phyloP scores from a whole-genome alignment of 2,797 vertebrate species.

The Ctenosaura bakeri region DNA sequence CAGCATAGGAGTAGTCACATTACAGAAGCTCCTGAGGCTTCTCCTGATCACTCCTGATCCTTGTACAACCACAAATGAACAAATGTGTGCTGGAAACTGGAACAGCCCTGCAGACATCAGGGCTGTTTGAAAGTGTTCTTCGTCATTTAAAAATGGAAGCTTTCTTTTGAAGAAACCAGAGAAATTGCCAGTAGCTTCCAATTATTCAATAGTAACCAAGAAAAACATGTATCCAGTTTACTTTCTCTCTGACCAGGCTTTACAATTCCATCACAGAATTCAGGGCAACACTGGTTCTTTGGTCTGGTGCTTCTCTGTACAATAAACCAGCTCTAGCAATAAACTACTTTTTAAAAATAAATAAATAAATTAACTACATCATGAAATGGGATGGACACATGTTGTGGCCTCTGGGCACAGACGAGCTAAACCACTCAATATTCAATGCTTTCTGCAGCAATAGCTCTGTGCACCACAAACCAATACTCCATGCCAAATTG shows the following conservation, averaged over 20 bases:
- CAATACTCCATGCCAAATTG: conserved; percentile 51
- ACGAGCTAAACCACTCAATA: conserved; percentile 47
- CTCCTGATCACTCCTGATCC: background rate
- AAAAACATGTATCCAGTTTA: conserved; percentile 50
- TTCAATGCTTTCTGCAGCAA: conserved; percentile 36
- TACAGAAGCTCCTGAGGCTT: background rate
- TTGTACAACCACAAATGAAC: background rate
- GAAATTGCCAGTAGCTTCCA: background rate
- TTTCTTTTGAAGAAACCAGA: conserved; percentile 45
- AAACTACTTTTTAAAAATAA: background rate
- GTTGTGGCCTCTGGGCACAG: conserved; percentile 51
- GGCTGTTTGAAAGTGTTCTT: background rate
- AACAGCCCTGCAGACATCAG: background rate
- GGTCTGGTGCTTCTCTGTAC: background rate
- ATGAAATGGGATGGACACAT: background rate
- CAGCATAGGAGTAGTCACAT: background rate
- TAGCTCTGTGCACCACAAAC: conserved; percentile 56
- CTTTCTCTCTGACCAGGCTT: conserved; percentile 33
- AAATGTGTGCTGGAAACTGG: background rate
- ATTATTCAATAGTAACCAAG: conserved; percentile 36
- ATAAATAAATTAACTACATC: background rate
- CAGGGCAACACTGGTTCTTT: conserved; percentile 11
- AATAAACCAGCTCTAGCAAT: background rate
- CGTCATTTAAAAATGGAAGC: background rate
- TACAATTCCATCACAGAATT: conserved; percentile 46